A percentile compares a stretch with the other conserved stretches of the same genome.
These are phyloP conservation scores for Drosophila bocki DNA, from an alignment of 1,140 invertebrate species.

Conservation along the genomic window DNA sequence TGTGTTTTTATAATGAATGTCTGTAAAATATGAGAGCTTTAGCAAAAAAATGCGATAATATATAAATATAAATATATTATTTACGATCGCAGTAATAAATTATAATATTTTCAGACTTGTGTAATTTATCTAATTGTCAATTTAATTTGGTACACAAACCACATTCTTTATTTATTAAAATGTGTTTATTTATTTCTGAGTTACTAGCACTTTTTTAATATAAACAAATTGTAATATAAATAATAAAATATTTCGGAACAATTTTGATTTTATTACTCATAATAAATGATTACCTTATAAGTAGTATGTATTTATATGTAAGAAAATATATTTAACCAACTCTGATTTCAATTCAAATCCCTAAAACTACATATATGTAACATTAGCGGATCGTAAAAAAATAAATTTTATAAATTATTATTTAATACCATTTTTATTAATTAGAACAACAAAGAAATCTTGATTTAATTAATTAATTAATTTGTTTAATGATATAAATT, in stretches of 20 bases:
- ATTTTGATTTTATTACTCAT: too few species aligned
- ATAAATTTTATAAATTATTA: too few species aligned
- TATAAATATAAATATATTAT: constrained; percentile 5
- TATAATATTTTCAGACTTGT: background rate
- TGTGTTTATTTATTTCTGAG: too few species aligned
- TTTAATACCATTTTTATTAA: too few species aligned
- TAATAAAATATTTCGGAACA: background rate
- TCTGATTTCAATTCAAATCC: background rate
- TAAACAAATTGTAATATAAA: background rate
- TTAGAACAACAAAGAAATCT: too few species aligned
- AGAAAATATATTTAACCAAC: background rate
- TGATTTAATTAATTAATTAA: too few species aligned
- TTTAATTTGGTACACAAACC: too few species aligned
- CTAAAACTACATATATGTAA: too few species aligned
- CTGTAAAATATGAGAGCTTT: background rate
- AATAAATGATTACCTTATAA: background rate
- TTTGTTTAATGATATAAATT: too few species aligned
- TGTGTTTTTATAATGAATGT: background rate
- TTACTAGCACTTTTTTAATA: background rate
- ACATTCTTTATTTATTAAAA: too few species aligned
- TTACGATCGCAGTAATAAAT: background rate
- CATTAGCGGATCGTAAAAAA: too few species aligned
- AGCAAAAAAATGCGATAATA: background rate
- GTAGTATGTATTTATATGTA: too few species aligned
- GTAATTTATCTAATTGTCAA: background rate